These are phyloP conservation scores for Ciconia boyciana DNA, from an alignment of 2,113 vertebrate genomes.

Conservation along the genomic window DNA sequence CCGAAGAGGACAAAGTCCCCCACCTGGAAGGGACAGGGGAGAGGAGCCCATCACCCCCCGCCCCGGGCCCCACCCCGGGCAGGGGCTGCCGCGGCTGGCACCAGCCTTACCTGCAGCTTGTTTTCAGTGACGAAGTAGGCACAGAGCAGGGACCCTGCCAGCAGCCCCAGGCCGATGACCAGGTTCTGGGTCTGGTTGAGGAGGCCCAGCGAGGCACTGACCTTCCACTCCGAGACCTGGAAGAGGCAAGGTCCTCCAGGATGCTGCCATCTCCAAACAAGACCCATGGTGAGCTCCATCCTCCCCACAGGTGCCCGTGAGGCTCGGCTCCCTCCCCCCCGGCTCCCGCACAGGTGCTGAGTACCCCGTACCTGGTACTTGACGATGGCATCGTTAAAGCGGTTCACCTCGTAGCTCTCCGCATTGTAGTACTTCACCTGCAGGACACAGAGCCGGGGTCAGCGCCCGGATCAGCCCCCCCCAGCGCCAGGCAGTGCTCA, in stretches of 20 bases:
- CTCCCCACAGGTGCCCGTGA: neutral
- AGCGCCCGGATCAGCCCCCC: neutral
- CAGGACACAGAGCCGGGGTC: neutral
- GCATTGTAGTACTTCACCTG: constrained; percentile 98
- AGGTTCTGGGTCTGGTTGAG: constrained; percentile 96
- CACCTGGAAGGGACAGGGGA: constrained; percentile 72
- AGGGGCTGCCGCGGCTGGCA: neutral
- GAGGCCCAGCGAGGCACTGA: constrained; percentile 87
- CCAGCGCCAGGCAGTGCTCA: neutral
- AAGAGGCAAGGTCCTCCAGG: neutral
- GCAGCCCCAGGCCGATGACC: constrained; percentile 86
- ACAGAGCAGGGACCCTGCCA: constrained; percentile 91
- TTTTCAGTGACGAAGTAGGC: constrained; percentile 90
- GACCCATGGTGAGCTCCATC: neutral
- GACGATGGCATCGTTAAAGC: constrained; percentile 86
- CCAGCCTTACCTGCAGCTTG: constrained; percentile 82
- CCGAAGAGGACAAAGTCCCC: constrained; percentile 96
- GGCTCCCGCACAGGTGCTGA: neutral
- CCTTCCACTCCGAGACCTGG: constrained; percentile 89
- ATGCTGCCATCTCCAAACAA: neutral
- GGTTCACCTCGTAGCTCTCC: constrained; percentile 85
- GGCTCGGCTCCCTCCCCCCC: neutral
- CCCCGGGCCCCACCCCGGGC: neutral
- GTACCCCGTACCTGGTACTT: constrained; percentile 84
- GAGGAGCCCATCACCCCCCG: neutral